Conservation (phyloP, 2,797 vertebrate species). For the Lepidocolaptes lacrymiger region DNA sequence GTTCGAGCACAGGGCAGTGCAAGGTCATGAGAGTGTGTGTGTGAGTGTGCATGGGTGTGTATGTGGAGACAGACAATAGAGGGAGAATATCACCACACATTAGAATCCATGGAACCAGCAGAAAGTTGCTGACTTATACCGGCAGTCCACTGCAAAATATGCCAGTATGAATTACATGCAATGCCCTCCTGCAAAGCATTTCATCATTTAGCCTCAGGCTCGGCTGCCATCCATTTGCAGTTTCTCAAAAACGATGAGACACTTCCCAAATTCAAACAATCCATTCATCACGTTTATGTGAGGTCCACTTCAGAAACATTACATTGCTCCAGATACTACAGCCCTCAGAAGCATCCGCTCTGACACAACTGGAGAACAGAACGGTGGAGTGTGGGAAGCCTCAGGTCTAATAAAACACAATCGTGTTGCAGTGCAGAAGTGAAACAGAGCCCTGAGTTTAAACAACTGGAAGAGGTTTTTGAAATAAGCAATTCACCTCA, state of each 20-base stretch:
- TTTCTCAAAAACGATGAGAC: not conserved
- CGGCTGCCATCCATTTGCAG: not conserved
- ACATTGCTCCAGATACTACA: not conserved
- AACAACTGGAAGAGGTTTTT: not conserved
- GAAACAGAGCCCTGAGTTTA: not conserved
- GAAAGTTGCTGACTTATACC: not conserved
- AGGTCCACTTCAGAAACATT: slow-evolving; percentile 9
- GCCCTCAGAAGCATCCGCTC: not conserved
- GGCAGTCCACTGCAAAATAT: not conserved
- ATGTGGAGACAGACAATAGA: not conserved
- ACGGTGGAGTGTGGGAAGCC: not conserved
- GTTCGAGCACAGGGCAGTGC: not conserved
- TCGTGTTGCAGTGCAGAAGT: not conserved
- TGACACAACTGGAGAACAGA: not conserved
- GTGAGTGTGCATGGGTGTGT: not conserved
- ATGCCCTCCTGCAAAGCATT: not conserved
- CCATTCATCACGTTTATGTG: not conserved
- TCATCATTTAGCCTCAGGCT: slow-evolving; percentile 6
- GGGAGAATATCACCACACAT: not conserved
- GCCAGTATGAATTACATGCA: slow-evolving; percentile 11
- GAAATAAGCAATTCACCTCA: not conserved
- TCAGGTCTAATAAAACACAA: not conserved
- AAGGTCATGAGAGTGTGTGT: not conserved
- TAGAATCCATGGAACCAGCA: not conserved
- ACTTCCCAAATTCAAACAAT: slow-evolving; percentile 35